Conservation (phyloP, 1,140 invertebrate species). For the Zophobas morio region DNA sequence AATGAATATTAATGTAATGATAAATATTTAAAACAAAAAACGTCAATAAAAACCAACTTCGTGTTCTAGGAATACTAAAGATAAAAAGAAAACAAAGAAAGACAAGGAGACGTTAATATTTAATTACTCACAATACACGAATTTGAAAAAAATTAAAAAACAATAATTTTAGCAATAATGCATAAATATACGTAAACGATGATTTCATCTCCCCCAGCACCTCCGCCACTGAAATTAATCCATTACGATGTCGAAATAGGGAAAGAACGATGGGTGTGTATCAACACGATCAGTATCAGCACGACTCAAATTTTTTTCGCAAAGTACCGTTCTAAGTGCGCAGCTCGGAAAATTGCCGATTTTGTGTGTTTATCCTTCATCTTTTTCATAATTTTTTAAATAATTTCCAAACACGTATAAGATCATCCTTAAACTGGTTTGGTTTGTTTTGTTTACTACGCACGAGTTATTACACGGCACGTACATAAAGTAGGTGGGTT, state of each 20-base stretch:
- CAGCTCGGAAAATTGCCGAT: not conserved
- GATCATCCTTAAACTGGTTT: conserved; percentile 10
- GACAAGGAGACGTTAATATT: too few species aligned
- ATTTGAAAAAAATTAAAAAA: too few species aligned
- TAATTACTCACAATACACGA: too few species aligned
- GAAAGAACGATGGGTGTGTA: conserved; percentile 3
- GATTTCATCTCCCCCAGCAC: too few species aligned
- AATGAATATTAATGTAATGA: too few species aligned
- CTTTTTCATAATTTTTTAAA: not conserved
- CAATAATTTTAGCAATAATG: too few species aligned
- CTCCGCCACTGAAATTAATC: not conserved
- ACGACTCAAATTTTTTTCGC: not conserved
- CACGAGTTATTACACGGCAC: not conserved
- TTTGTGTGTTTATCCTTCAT: not conserved
- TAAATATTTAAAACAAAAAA: too few species aligned
- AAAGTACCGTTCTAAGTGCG: not conserved
- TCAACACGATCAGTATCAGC: conserved; percentile 5
- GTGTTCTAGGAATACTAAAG: too few species aligned
- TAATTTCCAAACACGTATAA: not conserved
- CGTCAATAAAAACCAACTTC: too few species aligned
- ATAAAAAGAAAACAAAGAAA: too few species aligned
- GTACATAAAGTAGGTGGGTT: conserved; percentile 1
- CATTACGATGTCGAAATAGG: not conserved
- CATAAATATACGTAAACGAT: too few species aligned
- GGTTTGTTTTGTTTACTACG: conserved; percentile 20